Evolutionary conservation across 2,888 invertebrate species (phyloP), one percentile per base, ranked within the genome.

Genomic region (Mechanitis mazaeus): DNA sequence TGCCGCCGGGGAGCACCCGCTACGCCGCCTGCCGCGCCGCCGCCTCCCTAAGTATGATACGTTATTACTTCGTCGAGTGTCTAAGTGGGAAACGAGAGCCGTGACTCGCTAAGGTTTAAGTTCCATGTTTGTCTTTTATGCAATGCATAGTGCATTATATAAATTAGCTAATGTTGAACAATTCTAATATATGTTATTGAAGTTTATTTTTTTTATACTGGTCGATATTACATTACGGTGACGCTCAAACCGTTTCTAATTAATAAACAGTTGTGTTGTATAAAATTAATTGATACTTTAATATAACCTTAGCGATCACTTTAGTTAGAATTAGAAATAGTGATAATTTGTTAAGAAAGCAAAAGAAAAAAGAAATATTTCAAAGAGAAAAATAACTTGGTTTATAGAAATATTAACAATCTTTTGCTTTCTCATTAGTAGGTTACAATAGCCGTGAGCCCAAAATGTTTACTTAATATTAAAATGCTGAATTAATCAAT

Each of bases 1-100:
- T 95, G 95, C 75, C 95, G 91, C 72, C 95, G 91, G 54, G 94
- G 94, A 73, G 94, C 94, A 57, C 93, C 93, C 69, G 75, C 77
- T 55, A 69, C 68, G 69, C 59, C 72, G 63, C 65, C 73, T 93
- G 63, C 93, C 91, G 70, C 72, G 61, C 69, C 78, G 79, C 80
- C 63, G 57, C 70, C 69, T 45, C 69, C 72, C 45, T 75, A 78
- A 33, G 73, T 69, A 38, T 68, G 2, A 63, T 66, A 56, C 67
- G 72, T 62, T 83, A 63, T 60, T 67, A 47, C 84, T 68, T 83
- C 86, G 75, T 86, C 87, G 85, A 85, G 84, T 69, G 7, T 7
- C 9, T 2, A 9, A 42, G 6, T 42, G 6, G 6, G 9, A 42
- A 9, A 42, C 42, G 42, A 42, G 9, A 9, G 11, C 42, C 42